Conservation (phyloP, 1,140 invertebrate species). For the Brachionus angularis region DNA sequence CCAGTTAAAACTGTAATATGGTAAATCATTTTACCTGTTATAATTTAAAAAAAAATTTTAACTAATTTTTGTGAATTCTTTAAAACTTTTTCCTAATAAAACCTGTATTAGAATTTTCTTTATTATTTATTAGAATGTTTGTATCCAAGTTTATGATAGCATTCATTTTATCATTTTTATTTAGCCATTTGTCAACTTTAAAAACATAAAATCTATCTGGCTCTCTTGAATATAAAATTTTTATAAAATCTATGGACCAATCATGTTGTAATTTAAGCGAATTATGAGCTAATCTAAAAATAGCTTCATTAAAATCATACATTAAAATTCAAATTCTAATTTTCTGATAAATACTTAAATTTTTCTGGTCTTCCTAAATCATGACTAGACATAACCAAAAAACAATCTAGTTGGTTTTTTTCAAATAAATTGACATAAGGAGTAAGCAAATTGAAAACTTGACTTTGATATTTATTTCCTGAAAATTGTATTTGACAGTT, state of each 20-base stretch:
- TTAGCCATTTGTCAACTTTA: slow-evolving; percentile 25
- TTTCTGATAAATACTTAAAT: too few species aligned
- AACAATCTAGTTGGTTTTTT: slow-evolving; percentile 13
- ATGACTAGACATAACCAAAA: slow-evolving; percentile 1
- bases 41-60: neutral
- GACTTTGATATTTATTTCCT: neutral
- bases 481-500: slow-evolving; percentile 36
- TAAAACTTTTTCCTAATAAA: neutral
- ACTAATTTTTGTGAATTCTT: neutral
- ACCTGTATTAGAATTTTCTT: neutral
- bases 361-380: slow-evolving; percentile 35
- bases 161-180: slow-evolving; percentile 17
- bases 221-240: slow-evolving; percentile 17
- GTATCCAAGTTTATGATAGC: slow-evolving; percentile 3
- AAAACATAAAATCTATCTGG: slow-evolving; percentile 21
- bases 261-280: neutral
- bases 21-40: slow-evolving; percentile 49
- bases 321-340: too few species aligned
- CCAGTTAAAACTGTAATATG: slow-evolving; percentile 57
- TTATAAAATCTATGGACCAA: slow-evolving; percentile 17
- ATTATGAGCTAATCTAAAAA: slow-evolving; percentile 1
- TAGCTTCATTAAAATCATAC: too few species aligned
- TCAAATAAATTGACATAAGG: slow-evolving; percentile 43
- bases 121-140: neutral
- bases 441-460: slow-evolving; percentile 36